These are phyloP conservation scores for Limenitis camilla DNA, from an alignment of 2,888 invertebrate genomes.

Conservation along the genomic window DNA sequence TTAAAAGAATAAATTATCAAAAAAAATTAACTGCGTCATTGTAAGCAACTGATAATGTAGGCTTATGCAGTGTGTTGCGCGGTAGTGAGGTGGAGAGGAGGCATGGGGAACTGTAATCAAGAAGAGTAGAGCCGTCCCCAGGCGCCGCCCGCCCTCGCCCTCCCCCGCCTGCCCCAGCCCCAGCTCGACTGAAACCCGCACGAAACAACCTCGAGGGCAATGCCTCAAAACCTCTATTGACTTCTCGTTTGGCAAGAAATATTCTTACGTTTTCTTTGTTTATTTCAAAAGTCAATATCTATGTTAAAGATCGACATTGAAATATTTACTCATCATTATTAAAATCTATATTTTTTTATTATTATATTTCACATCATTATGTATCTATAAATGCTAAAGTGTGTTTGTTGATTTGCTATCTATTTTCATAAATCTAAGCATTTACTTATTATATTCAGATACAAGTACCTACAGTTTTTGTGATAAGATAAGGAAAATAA, in stretches of 20 bases:
- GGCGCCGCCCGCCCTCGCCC: constrained; percentile 40
- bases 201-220: constrained; percentile 59
- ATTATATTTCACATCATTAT: not conserved
- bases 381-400: too few relatives aligned
- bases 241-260: constrained; percentile 60
- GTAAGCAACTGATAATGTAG: constrained; percentile 43
- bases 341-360: not conserved
- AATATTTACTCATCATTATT: constrained; percentile 9
- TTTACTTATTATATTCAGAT: too few relatives aligned
- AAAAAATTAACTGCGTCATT: constrained; percentile 18
- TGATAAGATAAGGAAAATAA: too few relatives aligned
- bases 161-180: constrained; percentile 28
- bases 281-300: constrained; percentile 53
- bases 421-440: too few relatives aligned
- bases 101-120: constrained; percentile 68
- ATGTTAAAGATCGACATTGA: constrained; percentile 22
- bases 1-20: not conserved
- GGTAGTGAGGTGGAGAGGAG: constrained; percentile 35
- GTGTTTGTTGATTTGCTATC: too few relatives aligned
- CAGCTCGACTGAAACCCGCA: constrained; percentile 39
- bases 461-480: too few relatives aligned
- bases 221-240: constrained; percentile 71
- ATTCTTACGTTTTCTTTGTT: constrained; percentile 62
- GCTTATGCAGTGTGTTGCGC: constrained; percentile 47
- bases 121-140: constrained; percentile 73